Conservation (phyloP, 1,140 invertebrate genomes). For the Zeugodacus cucurbitae region DNA sequence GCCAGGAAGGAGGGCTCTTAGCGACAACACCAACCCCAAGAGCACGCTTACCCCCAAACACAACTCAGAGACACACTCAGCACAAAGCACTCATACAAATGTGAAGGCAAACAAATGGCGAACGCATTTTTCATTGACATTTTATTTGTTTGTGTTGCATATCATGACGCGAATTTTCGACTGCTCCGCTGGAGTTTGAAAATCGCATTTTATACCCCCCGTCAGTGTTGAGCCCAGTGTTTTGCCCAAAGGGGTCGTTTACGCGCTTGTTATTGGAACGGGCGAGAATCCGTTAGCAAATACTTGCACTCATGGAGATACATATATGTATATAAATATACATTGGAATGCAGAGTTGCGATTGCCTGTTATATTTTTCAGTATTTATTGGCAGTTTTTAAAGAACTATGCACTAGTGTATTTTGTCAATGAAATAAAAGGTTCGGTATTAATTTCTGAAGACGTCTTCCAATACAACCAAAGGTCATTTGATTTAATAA, state of each 20-base stretch:
- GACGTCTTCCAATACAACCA: too few relatives aligned
- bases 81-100: background rate
- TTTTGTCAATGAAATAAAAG: too few relatives aligned
- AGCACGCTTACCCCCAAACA: background rate
- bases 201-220: background rate
- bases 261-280: background rate
- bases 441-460: too few relatives aligned
- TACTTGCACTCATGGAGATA: background rate
- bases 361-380: background rate
- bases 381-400: background rate
- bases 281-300: conserved; percentile 1
- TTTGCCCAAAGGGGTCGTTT: conserved; percentile 35
- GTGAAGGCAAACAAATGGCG: background rate
- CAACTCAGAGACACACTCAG: too few relatives aligned
- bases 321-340: background rate
- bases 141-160: conserved; percentile 38
- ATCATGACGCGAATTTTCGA: background rate
- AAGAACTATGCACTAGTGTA: too few relatives aligned
- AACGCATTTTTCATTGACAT: conserved; percentile 39
- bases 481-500: too few relatives aligned
- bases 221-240: background rate
- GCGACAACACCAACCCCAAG: background rate
- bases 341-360: background rate
- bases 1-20: background rate
- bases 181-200: background rate